Conservation (phyloP, 2,113 vertebrate genomes). For the Lates calcarifer region DNA sequence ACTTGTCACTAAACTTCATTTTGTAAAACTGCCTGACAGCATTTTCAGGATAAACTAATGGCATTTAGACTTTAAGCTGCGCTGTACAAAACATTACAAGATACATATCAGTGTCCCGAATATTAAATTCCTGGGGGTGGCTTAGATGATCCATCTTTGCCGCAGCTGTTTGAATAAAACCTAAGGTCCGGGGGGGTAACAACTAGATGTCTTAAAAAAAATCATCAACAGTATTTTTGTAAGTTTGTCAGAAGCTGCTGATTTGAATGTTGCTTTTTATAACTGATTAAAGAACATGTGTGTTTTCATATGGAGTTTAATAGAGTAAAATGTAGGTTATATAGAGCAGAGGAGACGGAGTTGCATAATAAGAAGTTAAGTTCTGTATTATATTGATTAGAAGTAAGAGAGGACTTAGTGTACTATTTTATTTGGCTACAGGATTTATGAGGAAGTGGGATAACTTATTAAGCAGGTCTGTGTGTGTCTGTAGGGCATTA, state of each 20-base stretch:
- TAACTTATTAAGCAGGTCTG: slow-evolving; percentile 30
- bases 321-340: slow-evolving; percentile 12
- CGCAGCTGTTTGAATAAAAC: slow-evolving; percentile 12
- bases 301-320: slow-evolving; percentile 37
- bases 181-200: background rate
- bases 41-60: slow-evolving; percentile 23
- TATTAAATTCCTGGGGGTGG: slow-evolving; percentile 3
- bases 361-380: slow-evolving; percentile 3
- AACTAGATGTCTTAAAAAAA: slow-evolving; percentile 50
- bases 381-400: slow-evolving; percentile 44
- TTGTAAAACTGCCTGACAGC: background rate
- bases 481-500: slow-evolving; percentile 36
- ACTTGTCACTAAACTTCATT: background rate
- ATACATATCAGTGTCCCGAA: slow-evolving; percentile 20
- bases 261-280: slow-evolving; percentile 69
- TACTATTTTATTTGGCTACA: slow-evolving; percentile 36
- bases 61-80: slow-evolving; percentile 34
- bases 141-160: slow-evolving; percentile 13
- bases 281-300: slow-evolving; percentile 27
- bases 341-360: background rate
- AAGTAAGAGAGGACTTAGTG: slow-evolving; percentile 36
- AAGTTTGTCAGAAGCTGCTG: slow-evolving; percentile 54
- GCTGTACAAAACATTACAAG: slow-evolving; percentile 19
- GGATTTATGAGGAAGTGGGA: slow-evolving; percentile 26
- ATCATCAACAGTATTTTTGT: slow-evolving; percentile 62